Evolutionary conservation across 2,113 vertebrate species (phyloP), one percentile per base, ranked within the genome.

Genomic region (Sylvilagus bachmani): DNA sequence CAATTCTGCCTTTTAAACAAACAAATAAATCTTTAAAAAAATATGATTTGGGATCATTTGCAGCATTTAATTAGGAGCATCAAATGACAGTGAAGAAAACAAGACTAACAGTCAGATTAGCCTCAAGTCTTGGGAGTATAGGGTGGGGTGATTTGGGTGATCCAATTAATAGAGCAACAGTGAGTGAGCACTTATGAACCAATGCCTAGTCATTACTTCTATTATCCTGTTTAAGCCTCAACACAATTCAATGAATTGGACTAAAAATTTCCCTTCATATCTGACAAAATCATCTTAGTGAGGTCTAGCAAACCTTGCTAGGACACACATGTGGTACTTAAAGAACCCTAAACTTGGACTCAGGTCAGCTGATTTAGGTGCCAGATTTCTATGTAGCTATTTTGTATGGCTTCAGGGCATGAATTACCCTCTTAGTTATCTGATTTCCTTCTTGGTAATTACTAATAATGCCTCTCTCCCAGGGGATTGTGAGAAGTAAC

Each of bases 361-460:
- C 10, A 36, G 29, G 33, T 53, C 78, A 93, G 87, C 29, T 29
- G 49, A 81, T 62, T 75, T 89, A 87, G 79, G 91, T 51, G 17
- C 44, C 36, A 22, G 3, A 51, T 53, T 49, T 80, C 31, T 33
- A 49, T 51, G n/a, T 24, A 75, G 27, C 36, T 83, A 31, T 71
- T 89, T 66, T 82, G 36, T 13, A 58, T 14, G 70, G 58, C 61
- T n/a, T 73, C 9, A 0, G 82, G 91, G 49, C 49, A 44, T 67
- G 19, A 86, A 25, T 94, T 82, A 24, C 33, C 86, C 80, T 87
- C 67, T 79, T 8, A 71, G 25, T 25, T 51, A 66, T 89, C 78
- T 66, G 21, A 10, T 93, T 87, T 94, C 86, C 29, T 88, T 94
- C 78, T 90, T 89, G 33, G 38, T 81, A 80, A 55, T 94, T 49